Percentiles rank a stretch among this genome's conserved stretches.
These are phyloP conservation scores for Drosophila fuyamai DNA, from an alignment of 1,140 invertebrate species.

Conservation along the genomic window DNA sequence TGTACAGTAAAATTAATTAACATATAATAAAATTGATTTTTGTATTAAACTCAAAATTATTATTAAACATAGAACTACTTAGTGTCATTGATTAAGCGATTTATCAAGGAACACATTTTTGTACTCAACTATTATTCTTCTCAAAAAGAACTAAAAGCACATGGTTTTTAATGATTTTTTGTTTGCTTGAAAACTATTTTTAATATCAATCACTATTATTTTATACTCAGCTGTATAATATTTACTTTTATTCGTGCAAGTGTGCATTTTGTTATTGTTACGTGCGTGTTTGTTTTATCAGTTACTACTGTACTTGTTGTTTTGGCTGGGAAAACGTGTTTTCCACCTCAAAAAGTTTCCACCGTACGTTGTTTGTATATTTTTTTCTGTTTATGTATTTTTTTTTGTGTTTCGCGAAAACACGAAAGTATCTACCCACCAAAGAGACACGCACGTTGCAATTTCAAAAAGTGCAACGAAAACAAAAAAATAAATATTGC, in stretches of 20 bases:
- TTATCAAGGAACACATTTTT: no score
- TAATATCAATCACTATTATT: background rate
- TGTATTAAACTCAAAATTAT: no score
- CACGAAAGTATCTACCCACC: slow-evolving; percentile 16
- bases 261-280: slow-evolving; percentile 38
- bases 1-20: no score
- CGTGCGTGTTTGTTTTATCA: slow-evolving; percentile 43
- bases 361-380: slow-evolving; percentile 52
- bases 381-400: slow-evolving; percentile 16
- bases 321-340: slow-evolving; percentile 66
- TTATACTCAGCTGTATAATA: background rate
- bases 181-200: background rate
- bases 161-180: no score
- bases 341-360: slow-evolving; percentile 50
- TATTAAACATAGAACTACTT: no score
- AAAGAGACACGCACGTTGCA: slow-evolving; percentile 16
- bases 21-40: no score
- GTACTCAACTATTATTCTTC: no score
- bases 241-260: slow-evolving; percentile 2
- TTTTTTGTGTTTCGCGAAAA: slow-evolving; percentile 14
- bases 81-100: no score
- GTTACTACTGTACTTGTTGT: slow-evolving; percentile 31
- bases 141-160: no score
- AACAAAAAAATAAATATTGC: slow-evolving; percentile 24
- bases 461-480: slow-evolving; percentile 10